Evolutionary conservation across 2,113 vertebrate genomes (phyloP).

Genomic region (Enhydra lutris): DNA sequence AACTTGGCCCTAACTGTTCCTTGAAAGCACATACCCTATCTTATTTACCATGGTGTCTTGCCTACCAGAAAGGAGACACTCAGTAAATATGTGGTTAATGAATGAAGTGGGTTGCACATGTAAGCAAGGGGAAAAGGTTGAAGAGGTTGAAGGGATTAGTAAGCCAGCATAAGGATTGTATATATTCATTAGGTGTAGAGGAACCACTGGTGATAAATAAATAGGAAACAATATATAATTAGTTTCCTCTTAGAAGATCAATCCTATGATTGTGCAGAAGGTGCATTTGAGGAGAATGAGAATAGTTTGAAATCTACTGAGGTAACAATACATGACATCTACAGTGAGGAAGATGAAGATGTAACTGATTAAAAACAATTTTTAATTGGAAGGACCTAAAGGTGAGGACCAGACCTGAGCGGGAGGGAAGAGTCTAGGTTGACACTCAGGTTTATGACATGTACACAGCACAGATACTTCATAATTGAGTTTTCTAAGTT

Average conservation of each 20-base stretch:
- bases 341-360: not conserved
- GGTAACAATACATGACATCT: not conserved
- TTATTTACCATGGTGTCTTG: not conserved
- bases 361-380: not conserved
- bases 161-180: not conserved
- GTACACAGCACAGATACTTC: not conserved
- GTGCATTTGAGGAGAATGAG: not conserved
- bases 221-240: not conserved
- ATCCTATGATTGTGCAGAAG: not conserved
- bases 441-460: not conserved
- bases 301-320: not conserved
- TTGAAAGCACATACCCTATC: not conserved
- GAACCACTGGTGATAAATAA: not conserved
- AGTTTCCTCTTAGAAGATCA: not conserved
- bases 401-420: not conserved
- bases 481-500: not conserved
- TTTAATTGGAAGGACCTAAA: not conserved
- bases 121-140: not conserved
- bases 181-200: not conserved
- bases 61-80: not conserved
- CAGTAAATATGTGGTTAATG: not conserved
- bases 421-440: not conserved
- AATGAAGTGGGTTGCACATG: not conserved
- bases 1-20: not conserved
- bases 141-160: not conserved